A percentile compares a stretch with the other conserved stretches of the same genome.
These are phyloP conservation scores for Taeniopygia guttata DNA, from an alignment of 2,797 vertebrate genomes.

Conservation along the genomic window DNA sequence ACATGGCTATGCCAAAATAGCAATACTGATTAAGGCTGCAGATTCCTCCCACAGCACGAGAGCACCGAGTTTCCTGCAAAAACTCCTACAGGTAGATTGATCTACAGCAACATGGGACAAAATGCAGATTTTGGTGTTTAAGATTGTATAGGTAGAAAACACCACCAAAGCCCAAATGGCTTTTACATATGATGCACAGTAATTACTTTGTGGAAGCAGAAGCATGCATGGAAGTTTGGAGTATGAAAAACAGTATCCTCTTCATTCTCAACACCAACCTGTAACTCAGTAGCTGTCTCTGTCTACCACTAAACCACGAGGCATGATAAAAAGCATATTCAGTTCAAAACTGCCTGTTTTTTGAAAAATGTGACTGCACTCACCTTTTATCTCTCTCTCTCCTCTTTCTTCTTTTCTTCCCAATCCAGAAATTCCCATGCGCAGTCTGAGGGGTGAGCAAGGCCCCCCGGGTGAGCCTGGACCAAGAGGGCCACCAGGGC, in stretches of 20 bases:
- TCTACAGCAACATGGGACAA: background rate
- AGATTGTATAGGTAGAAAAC: background rate
- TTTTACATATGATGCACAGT: background rate
- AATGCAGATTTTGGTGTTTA: background rate
- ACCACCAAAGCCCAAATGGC: background rate
- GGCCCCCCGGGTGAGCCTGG: constrained; percentile 85
- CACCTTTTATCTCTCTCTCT: background rate
- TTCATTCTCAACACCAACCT: background rate
- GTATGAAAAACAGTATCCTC: background rate
- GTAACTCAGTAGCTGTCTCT: background rate
- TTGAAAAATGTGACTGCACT: accelerated
- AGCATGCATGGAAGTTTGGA: accelerated
- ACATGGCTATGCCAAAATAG: background rate
- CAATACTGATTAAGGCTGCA: background rate
- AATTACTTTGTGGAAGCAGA: background rate
- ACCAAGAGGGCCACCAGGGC: constrained; percentile 86
- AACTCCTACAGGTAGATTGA: background rate
- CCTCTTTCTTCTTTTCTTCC: background rate
- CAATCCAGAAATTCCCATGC: constrained; percentile 71
- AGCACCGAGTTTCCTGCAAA: accelerated
- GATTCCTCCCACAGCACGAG: background rate
- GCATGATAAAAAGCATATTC: background rate
- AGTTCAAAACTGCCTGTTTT: background rate
- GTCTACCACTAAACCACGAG: background rate
- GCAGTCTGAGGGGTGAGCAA: constrained; percentile 85